These are phyloP conservation scores for Drosophila kikkawai DNA, from an alignment of 1,140 invertebrate species.

Conservation along the genomic window DNA sequence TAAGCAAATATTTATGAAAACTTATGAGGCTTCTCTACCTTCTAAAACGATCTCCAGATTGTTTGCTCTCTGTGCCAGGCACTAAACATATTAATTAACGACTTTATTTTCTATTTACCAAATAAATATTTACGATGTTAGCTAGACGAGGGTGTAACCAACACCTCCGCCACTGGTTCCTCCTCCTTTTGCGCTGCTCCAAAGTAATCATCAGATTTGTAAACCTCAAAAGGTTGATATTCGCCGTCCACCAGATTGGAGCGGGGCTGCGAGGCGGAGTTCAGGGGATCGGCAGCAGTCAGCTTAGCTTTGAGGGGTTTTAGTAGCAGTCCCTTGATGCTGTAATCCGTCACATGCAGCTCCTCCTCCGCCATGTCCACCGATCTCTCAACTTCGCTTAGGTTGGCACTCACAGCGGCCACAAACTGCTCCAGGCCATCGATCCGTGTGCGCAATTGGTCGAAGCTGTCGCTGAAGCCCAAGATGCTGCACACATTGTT, in stretches of 20 bases:
- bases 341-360: slow-evolving; percentile 78
- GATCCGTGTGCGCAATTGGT: slow-evolving; percentile 58
- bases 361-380: slow-evolving; percentile 78
- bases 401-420: slow-evolving; percentile 60
- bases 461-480: slow-evolving; percentile 60
- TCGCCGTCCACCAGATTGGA: slow-evolving; percentile 65
- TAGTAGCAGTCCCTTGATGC: slow-evolving; percentile 71
- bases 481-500: slow-evolving; percentile 73
- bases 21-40: background rate
- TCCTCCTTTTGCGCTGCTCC: slow-evolving; percentile 9
- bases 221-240: slow-evolving; percentile 66
- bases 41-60: background rate
- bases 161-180: background rate
- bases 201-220: slow-evolving; percentile 69
- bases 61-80: background rate
- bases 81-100: slow-evolving; percentile 9
- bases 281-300: slow-evolving; percentile 25
- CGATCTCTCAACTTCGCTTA: slow-evolving; percentile 65
- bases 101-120: slow-evolving; percentile 18
- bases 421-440: slow-evolving; percentile 76
- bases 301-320: slow-evolving; percentile 73
- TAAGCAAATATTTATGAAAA: slow-evolving; percentile 4
- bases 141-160: slow-evolving; percentile 11
- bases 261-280: background rate
- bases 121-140: slow-evolving; percentile 6